Conservation (phyloP, 1,140 invertebrate species). For the Bombus impatiens region DNA sequence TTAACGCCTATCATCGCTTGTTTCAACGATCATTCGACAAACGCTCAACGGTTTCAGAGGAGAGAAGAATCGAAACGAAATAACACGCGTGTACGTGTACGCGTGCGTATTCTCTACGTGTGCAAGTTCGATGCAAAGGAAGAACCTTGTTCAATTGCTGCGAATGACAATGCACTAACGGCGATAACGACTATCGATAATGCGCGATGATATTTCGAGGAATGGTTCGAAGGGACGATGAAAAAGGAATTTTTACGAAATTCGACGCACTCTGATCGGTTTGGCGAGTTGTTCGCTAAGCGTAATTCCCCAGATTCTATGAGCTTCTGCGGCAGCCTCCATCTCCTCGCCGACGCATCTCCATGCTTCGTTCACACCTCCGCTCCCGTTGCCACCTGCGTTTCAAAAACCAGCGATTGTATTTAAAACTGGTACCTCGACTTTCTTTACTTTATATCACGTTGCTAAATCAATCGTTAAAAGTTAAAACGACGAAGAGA, state of each 20-base stretch:
- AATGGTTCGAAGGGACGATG: neutral
- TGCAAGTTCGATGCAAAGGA: neutral
- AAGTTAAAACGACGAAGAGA: neutral
- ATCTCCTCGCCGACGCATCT: slow-evolving; percentile 94
- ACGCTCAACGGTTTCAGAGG: too few species aligned
- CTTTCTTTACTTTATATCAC: neutral
- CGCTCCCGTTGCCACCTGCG: slow-evolving; percentile 87
- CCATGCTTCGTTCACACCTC: slow-evolving; percentile 94
- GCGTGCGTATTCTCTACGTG: neutral
- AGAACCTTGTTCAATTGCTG: neutral
- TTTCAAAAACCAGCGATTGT: slow-evolving; percentile 27
- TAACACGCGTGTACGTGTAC: neutral
- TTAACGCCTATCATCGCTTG: neutral
- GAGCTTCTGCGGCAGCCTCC: slow-evolving; percentile 94
- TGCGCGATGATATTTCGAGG: neutral
- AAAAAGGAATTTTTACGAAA: neutral
- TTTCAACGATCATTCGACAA: too few species aligned
- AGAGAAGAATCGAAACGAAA: neutral
- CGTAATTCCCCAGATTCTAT: slow-evolving; percentile 90
- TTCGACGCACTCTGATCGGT: slow-evolving; percentile 87
- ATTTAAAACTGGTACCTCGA: neutral
- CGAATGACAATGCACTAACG: neutral
- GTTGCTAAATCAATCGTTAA: neutral
- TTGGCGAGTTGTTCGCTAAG: slow-evolving; percentile 94
- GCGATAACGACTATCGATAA: neutral